Evolutionary conservation across 1,140 invertebrate genomes (phyloP).

Genomic region (Diorhabda elongata): DNA sequence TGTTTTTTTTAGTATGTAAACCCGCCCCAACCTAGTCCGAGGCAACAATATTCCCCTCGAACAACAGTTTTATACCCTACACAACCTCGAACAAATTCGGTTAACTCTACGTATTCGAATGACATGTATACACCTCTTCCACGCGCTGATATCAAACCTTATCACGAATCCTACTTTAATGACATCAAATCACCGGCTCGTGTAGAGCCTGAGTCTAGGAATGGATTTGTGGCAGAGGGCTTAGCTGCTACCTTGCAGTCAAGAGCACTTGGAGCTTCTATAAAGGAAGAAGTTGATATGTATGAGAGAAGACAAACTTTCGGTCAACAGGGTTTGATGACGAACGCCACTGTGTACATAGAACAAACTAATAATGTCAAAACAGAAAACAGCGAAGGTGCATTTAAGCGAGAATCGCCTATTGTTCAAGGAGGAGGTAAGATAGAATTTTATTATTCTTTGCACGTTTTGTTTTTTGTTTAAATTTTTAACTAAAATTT

Average conservation of each 20-base stretch:
- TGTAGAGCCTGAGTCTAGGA: slow-evolving; percentile 53
- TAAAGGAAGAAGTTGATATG: slow-evolving; percentile 43
- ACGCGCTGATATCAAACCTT: slow-evolving; percentile 67
- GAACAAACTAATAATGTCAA: slow-evolving; percentile 15
- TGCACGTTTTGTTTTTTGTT: neutral
- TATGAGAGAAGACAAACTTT: slow-evolving; percentile 31
- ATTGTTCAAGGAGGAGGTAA: slow-evolving; percentile 38
- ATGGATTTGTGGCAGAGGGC: slow-evolving; percentile 55
- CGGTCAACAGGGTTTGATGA: slow-evolving; percentile 3
- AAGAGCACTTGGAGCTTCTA: slow-evolving; percentile 58
- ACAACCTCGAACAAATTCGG: slow-evolving; percentile 25
- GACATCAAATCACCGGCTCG: slow-evolving; percentile 54
- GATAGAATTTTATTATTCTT: neutral
- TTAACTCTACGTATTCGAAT: slow-evolving; percentile 38
- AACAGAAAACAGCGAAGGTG: slow-evolving; percentile 34
- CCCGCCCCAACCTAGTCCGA: slow-evolving; percentile 38
- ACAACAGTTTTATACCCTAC: slow-evolving; percentile 44
- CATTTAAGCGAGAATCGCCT: slow-evolving; percentile 45
- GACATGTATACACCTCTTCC: slow-evolving; percentile 60
- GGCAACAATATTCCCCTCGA: slow-evolving; percentile 39
- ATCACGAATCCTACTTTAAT: slow-evolving; percentile 66
- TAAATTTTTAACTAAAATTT: too few relatives aligned
- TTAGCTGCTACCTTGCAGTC: slow-evolving; percentile 78
- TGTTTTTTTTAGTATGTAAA: slow-evolving; percentile 41
- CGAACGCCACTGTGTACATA: slow-evolving; percentile 9